Evolutionary conservation across 2,797 vertebrate species (phyloP).

Genomic region (Notolepis coatsorum): DNA sequence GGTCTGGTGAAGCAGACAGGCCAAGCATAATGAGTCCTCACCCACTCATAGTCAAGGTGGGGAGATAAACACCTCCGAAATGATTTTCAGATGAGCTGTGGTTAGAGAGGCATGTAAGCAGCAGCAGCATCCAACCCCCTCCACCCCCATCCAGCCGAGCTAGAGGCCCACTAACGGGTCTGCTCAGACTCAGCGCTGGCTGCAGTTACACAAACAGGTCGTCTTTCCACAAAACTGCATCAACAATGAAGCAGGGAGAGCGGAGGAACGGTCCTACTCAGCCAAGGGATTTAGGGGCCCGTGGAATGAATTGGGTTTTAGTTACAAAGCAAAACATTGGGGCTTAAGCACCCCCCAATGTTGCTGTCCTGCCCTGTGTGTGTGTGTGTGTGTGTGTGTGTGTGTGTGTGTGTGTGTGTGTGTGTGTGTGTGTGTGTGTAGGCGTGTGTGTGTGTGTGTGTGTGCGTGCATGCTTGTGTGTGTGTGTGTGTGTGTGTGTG

Average conservation of each 20-base stretch:
- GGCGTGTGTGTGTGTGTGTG: not conserved
- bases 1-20: not conserved
- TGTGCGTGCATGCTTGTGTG: conserved; percentile 30
- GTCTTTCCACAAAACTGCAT: conserved; percentile 71
- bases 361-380: conserved; percentile 31
- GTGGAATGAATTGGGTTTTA: conserved; percentile 62
- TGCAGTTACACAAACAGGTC: conserved; percentile 76
- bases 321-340: conserved; percentile 78
- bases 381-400: conserved; percentile 5
- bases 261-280: conserved; percentile 56
- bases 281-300: conserved; percentile 67
- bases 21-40: conserved; percentile 11
- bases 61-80: conserved; percentile 57
- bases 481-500: conserved; percentile 21
- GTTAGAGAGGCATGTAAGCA: conserved; percentile 28
- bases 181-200: conserved; percentile 61
- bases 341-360: conserved; percentile 49
- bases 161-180: conserved; percentile 53
- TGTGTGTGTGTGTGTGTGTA: not conserved
- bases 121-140: conserved; percentile 32
- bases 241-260: conserved; percentile 61
- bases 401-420: not conserved
- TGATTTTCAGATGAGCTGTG: conserved; percentile 55
- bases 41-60: conserved; percentile 41
- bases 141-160: conserved; percentile 21